Conservation (phyloP, 1,140 invertebrate genomes). For the Drosophila orena region DNA sequence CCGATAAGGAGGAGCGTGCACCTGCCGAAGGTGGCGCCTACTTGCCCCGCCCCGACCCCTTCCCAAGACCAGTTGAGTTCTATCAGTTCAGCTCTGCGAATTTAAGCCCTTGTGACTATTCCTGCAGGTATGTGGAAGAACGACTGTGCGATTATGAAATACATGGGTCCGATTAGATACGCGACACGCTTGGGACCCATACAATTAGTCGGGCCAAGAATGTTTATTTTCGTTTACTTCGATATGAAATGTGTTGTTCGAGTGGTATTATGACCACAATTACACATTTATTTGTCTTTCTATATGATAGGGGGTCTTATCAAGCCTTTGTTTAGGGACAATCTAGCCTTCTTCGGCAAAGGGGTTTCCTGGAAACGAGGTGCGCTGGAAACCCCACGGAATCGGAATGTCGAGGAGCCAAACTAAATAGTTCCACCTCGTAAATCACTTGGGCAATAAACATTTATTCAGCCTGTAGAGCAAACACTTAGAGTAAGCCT, state of each 20-base stretch:
- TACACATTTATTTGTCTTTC: constrained; percentile 70
- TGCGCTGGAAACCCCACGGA: constrained; percentile 5
- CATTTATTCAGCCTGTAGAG: constrained; percentile 48
- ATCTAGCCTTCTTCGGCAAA: constrained; percentile 27
- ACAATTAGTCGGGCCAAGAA: constrained; percentile 23
- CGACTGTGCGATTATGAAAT: constrained; percentile 58
- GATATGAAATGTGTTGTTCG: constrained; percentile 26
- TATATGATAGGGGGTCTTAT: constrained; percentile 50
- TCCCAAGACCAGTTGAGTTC: not conserved
- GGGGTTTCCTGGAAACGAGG: constrained; percentile 34
- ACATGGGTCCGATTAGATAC: constrained; percentile 65
- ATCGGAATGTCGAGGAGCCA: constrained; percentile 1
- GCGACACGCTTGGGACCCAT: constrained; percentile 26
- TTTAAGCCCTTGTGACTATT: constrained; percentile 7
- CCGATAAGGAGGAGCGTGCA: constrained; percentile 12
- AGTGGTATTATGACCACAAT: constrained; percentile 59
- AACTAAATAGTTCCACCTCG: constrained; percentile 17
- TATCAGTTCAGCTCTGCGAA: constrained; percentile 43
- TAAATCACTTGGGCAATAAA: constrained; percentile 66
- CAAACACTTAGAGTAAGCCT: constrained; percentile 49
- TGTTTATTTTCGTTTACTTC: constrained; percentile 16
- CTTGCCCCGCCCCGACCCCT: too few relatives aligned
- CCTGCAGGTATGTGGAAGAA: not conserved
- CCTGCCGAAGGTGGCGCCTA: constrained; percentile 35
- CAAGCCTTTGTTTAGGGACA: constrained; percentile 35